These are phyloP conservation scores for Phenganax stokvisi DNA, from an alignment of 92 coral and sea anemone species.

Conservation along the genomic window DNA sequence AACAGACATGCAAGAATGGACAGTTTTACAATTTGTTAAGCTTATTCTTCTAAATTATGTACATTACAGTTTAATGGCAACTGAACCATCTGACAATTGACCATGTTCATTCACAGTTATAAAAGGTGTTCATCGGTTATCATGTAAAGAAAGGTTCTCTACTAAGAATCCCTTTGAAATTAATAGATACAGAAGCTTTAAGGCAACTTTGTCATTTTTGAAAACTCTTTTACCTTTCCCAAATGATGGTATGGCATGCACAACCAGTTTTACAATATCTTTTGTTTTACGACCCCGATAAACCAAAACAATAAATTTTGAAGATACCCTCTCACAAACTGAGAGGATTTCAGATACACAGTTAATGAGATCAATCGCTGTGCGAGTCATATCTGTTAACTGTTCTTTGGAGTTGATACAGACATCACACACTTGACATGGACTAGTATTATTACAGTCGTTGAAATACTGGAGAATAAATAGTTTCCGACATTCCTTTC, in stretches of 20 bases:
- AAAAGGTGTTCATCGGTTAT: neutral
- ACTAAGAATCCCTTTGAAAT: slow-evolving; percentile 10
- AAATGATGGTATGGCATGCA: slow-evolving; percentile 10
- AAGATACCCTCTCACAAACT: neutral
- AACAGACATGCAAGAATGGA: no score
- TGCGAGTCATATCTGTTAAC: slow-evolving; percentile 2
- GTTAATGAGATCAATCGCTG: slow-evolving; percentile 13
- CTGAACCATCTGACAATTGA: neutral
- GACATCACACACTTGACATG: slow-evolving; percentile 15
- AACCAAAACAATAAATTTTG: slow-evolving; percentile 12
- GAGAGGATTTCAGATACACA: slow-evolving; percentile 9
- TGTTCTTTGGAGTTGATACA: slow-evolving; percentile 5
- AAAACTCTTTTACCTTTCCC: slow-evolving; percentile 8
- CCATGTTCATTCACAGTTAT: slow-evolving; percentile 7
- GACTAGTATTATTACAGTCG: neutral
- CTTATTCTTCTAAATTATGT: neutral
- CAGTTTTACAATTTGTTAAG: no score
- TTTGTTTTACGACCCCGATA: slow-evolving; percentile 14
- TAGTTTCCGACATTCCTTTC: slow-evolving; percentile 11
- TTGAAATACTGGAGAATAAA: slow-evolving; percentile 6
- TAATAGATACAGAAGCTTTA: slow-evolving; percentile 17
- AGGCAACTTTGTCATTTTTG: slow-evolving; percentile 20
- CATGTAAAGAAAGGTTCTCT: slow-evolving; percentile 12
- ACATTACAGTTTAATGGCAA: neutral
- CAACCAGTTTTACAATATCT: neutral